phyloP scores from a whole-genome alignment of 2,113 vertebrate species.

The Nanorana parkeri region DNA sequence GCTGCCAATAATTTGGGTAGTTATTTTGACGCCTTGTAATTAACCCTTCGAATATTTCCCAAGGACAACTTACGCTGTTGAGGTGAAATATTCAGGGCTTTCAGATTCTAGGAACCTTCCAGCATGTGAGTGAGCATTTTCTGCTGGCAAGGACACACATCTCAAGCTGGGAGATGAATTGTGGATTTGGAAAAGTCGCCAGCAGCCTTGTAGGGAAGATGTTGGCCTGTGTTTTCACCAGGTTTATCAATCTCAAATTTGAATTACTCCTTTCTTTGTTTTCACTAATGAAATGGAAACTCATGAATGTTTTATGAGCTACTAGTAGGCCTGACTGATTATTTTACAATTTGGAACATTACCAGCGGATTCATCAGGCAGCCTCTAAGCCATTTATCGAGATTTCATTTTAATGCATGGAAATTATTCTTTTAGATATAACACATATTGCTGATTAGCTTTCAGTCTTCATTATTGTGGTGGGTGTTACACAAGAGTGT shows the following conservation, averaged over 20 bases:
- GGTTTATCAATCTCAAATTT: constrained; percentile 17
- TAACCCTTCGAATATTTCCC: constrained; percentile 27
- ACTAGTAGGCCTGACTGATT: constrained; percentile 12
- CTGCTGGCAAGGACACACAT: constrained; percentile 2
- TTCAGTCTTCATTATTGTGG: not conserved
- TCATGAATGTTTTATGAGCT: constrained; percentile 39
- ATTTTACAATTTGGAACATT: constrained; percentile 20
- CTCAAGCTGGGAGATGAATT: constrained; percentile 31
- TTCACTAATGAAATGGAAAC: constrained; percentile 40
- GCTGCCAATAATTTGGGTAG: constrained; percentile 8
- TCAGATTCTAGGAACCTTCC: not conserved
- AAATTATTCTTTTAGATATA: constrained; percentile 20
- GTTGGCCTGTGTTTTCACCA: not conserved
- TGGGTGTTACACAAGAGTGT: too few species aligned
- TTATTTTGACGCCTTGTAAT: constrained; percentile 16
- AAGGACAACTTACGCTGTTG: not conserved
- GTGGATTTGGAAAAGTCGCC: constrained; percentile 8
- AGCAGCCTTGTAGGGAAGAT: constrained; percentile 19
- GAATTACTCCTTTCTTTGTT: constrained; percentile 31
- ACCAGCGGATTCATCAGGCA: constrained; percentile 33
- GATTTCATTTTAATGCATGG: constrained; percentile 8
- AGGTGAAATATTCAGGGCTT: not conserved
- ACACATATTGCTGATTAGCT: not conserved
- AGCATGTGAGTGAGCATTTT: constrained; percentile 8
- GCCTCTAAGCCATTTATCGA: constrained; percentile 10